Evolutionary conservation across 2,888 invertebrate genomes (phyloP).

Genomic region (Apoda limacodes): DNA sequence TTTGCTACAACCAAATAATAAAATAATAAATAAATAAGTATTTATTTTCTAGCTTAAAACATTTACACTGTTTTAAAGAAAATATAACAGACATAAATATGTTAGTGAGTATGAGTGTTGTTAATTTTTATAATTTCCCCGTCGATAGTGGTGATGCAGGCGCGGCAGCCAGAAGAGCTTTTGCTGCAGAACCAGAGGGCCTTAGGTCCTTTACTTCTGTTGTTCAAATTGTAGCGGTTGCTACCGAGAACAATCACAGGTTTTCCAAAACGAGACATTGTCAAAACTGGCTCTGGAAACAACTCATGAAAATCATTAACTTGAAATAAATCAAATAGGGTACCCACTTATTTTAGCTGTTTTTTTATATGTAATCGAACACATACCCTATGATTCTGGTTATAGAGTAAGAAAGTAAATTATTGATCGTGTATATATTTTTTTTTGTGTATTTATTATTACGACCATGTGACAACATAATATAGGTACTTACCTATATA

Average conservation of each 20-base stretch:
- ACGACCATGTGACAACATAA: no score
- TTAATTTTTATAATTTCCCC: slow-evolving; percentile 20
- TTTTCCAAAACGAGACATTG: slow-evolving; percentile 24
- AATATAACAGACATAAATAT: background rate
- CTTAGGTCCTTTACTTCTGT: slow-evolving; percentile 18
- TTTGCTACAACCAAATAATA: slow-evolving; percentile 10
- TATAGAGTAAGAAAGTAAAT: no score
- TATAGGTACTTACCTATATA: no score
- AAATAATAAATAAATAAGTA: background rate
- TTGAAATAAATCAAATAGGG: no score
- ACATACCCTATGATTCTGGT: no score
- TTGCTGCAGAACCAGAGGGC: slow-evolving; percentile 23
- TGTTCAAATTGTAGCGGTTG: slow-evolving; percentile 23
- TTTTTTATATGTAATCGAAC: no score
- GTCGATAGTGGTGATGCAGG: slow-evolving; percentile 22
- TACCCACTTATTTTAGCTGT: no score
- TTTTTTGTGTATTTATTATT: no score
- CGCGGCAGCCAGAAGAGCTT: slow-evolving; percentile 23
- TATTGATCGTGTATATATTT: no score
- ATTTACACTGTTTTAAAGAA: slow-evolving; percentile 3
- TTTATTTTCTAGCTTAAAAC: slow-evolving; percentile 4
- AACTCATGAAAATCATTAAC: background rate
- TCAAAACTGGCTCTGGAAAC: slow-evolving; percentile 20
- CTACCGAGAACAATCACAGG: slow-evolving; percentile 23
- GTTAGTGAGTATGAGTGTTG: slow-evolving; percentile 21